Evolutionary conservation across 2,888 invertebrate species (phyloP).

Genomic region (Paralinhomoeus sp.): DNA sequence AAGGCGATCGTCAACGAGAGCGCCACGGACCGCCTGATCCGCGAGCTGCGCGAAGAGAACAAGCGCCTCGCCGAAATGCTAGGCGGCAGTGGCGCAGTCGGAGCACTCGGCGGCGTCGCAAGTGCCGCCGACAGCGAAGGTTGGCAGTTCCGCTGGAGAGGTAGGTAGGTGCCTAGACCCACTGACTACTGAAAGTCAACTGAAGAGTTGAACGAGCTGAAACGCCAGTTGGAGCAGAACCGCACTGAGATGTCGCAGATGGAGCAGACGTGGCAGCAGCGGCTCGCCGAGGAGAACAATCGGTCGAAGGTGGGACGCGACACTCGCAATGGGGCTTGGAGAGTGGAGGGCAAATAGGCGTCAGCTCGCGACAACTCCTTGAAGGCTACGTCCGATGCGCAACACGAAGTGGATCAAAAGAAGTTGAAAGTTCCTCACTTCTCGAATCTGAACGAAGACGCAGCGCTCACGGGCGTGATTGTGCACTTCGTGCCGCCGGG

Average conservation of each 20-base stretch:
- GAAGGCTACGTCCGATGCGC: no score
- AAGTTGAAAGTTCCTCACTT: slow-evolving; percentile 31
- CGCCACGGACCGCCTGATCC: slow-evolving; percentile 34
- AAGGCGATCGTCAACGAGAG: slow-evolving; percentile 36
- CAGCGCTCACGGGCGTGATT: slow-evolving; percentile 33
- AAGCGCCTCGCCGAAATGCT: slow-evolving; percentile 29
- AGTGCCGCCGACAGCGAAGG: slow-evolving; percentile 6
- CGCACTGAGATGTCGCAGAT: slow-evolving; percentile 33
- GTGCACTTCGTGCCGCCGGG: slow-evolving; percentile 32
- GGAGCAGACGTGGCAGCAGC: slow-evolving; percentile 30
- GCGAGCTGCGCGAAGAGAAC: slow-evolving; percentile 37
- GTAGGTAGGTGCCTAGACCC: not conserved
- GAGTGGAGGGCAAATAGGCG: no score
- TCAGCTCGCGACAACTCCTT: no score
- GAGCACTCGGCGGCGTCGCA: slow-evolving; percentile 9
- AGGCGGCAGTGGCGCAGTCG: slow-evolving; percentile 13
- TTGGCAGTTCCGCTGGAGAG: not conserved
- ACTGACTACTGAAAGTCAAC: not conserved
- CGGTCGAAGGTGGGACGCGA: slow-evolving; percentile 7
- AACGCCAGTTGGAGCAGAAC: slow-evolving; percentile 28
- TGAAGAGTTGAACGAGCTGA: slow-evolving; percentile 17
- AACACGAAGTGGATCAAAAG: slow-evolving; percentile 20
- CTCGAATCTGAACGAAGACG: slow-evolving; percentile 37
- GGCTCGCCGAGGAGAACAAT: slow-evolving; percentile 18
- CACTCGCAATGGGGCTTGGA: no score